Percentiles rank a stretch among this genome's conserved stretches.
These are phyloP conservation scores for Smittia sp. DNA, from an alignment of 2,888 invertebrate species.

Conservation along the genomic window DNA sequence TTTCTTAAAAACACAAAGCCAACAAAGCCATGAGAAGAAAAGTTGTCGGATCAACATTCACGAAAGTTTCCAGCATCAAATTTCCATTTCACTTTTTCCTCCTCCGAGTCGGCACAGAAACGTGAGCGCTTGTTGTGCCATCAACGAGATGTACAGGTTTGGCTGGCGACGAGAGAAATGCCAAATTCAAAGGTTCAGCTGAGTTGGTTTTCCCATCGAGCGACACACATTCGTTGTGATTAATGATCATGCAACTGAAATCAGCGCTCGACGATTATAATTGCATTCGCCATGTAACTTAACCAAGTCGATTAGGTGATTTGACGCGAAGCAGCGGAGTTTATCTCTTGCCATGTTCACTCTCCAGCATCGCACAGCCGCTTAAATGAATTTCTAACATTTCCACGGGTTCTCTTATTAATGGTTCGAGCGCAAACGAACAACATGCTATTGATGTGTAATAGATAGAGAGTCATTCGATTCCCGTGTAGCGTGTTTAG, in stretches of 20 bases:
- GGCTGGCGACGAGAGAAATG: neutral
- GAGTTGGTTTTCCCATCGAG: neutral
- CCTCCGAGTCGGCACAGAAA: neutral
- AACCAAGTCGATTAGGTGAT: slow-evolving; percentile 4
- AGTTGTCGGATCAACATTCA: slow-evolving; percentile 17
- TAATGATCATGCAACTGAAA: slow-evolving; percentile 22
- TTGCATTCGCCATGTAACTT: neutral
- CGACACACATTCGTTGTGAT: neutral
- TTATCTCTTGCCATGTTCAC: neutral
- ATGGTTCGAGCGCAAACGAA: slow-evolving; percentile 22
- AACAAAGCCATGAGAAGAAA: neutral
- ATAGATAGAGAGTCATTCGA: slow-evolving; percentile 24
- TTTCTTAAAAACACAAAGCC: neutral
- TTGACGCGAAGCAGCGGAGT: neutral
- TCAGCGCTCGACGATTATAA: neutral
- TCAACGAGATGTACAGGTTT: neutral
- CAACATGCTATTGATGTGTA: slow-evolving; percentile 35
- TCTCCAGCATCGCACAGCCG: slow-evolving; percentile 7
- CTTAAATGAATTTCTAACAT: too few species aligned
- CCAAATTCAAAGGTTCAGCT: neutral
- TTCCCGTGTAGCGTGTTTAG: slow-evolving; percentile 13
- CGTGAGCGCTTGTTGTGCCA: neutral
- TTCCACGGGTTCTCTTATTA: slow-evolving; percentile 14
- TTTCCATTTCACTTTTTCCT: slow-evolving; percentile 29
- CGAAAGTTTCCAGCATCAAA: slow-evolving; percentile 26